phyloP scores from a whole-genome alignment of 2,888 invertebrate genomes.

The Asteroscopus sphinx region DNA sequence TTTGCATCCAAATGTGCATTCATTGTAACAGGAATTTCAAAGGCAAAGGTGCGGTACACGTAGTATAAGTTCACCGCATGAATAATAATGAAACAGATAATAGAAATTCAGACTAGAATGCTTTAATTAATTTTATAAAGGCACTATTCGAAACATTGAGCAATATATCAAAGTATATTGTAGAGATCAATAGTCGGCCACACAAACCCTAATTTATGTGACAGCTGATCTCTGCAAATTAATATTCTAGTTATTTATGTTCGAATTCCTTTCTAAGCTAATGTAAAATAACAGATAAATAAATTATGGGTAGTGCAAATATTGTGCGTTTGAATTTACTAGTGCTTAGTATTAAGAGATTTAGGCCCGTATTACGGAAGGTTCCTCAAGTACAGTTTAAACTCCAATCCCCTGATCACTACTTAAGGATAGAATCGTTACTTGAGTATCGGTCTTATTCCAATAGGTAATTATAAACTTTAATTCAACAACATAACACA shows the following conservation, averaged over 20 bases:
- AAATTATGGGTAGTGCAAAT: slow-evolving; percentile 34
- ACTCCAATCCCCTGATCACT: too few relatives aligned
- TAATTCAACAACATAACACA: too few relatives aligned
- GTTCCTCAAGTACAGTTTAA: too few relatives aligned
- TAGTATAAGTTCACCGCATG: slow-evolving; percentile 11
- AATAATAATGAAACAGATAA: slow-evolving; percentile 33
- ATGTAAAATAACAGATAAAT: slow-evolving; percentile 35
- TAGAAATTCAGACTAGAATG: slow-evolving; percentile 29
- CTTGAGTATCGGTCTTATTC: too few relatives aligned
- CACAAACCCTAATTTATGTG: slow-evolving; percentile 50
- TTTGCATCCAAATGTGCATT: slow-evolving; percentile 32
- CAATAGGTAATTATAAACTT: too few relatives aligned
- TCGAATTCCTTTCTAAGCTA: slow-evolving; percentile 32
- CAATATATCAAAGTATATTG: slow-evolving; percentile 35
- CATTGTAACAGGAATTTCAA: slow-evolving; percentile 24
- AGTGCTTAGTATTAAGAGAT: slow-evolving; percentile 21
- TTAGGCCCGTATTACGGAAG: too few relatives aligned
- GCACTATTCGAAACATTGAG: slow-evolving; percentile 31
- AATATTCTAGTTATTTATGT: slow-evolving; percentile 47
- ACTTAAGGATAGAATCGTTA: too few relatives aligned
- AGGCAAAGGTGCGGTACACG: slow-evolving; percentile 25
- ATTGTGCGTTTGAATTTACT: slow-evolving; percentile 28
- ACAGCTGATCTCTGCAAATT: slow-evolving; percentile 44
- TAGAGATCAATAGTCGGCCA: slow-evolving; percentile 36
- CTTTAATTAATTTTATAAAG: slow-evolving; percentile 41